These are phyloP conservation scores for Drosophila melanogaster DNA, from an alignment of 1,140 invertebrate genomes.

Conservation along the genomic window DNA sequence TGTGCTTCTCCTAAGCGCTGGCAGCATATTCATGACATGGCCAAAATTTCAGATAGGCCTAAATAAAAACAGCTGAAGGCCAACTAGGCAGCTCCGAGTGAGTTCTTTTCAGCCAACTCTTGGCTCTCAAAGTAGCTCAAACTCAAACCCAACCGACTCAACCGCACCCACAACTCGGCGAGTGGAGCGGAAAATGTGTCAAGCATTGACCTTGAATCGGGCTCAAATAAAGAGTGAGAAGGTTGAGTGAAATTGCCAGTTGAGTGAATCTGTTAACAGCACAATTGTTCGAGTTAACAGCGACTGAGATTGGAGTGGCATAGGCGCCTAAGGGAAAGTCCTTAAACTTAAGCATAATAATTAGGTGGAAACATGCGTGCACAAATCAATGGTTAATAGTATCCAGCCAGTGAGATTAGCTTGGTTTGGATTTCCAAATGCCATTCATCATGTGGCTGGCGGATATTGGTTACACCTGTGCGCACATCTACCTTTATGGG, in stretches of 20 bases:
- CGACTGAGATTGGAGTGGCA: constrained; percentile 16
- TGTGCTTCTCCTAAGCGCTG: constrained; percentile 44
- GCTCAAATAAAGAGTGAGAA: constrained; percentile 40
- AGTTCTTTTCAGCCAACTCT: constrained; percentile 11
- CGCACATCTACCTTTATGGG: constrained; percentile 1
- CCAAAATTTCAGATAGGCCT: constrained; percentile 71
- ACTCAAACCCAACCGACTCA: constrained; percentile 53
- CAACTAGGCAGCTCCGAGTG: constrained; percentile 10
- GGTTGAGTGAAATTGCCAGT: neutral
- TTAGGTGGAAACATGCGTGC: constrained; percentile 20
- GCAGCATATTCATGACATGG: constrained; percentile 73
- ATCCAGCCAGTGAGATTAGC: constrained; percentile 4
- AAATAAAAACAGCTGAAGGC: constrained; percentile 52
- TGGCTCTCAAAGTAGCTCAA: constrained; percentile 14
- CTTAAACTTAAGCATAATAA: constrained; percentile 19
- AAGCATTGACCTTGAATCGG: constrained; percentile 70
- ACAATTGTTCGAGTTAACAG: neutral
- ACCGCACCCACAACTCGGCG: constrained; percentile 66
- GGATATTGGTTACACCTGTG: constrained; percentile 29
- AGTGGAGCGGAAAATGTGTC: constrained; percentile 70
- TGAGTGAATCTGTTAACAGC: constrained; percentile 11
- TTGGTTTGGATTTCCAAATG: constrained; percentile 1
- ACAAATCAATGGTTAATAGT: constrained; percentile 37
- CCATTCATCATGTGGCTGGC: constrained; percentile 44
- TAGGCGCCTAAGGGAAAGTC: constrained; percentile 2